Conservation (phyloP, 2,888 invertebrate genomes). For the Acleris emargana region DNA sequence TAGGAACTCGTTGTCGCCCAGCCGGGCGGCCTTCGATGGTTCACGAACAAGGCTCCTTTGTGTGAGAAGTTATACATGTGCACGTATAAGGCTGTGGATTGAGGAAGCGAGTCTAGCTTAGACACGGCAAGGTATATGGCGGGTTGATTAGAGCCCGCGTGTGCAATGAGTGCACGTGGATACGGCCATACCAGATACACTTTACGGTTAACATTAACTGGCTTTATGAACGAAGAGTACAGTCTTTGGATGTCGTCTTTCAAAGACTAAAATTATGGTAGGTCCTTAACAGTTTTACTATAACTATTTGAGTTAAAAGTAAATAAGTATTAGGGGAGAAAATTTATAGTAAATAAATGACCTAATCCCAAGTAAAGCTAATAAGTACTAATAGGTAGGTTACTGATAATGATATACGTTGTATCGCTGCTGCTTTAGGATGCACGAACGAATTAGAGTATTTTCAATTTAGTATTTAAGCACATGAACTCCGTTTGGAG, state of each 20-base stretch:
- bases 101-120: slow-evolving; percentile 45
- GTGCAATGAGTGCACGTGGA: slow-evolving; percentile 17
- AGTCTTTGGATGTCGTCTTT: background rate
- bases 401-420: no score
- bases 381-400: background rate
- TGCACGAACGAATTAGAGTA: no score
- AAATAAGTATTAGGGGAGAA: no score
- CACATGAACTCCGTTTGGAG: no score
- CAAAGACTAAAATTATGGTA: no score
- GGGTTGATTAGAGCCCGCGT: slow-evolving; percentile 26
- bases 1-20: slow-evolving; percentile 42
- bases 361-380: no score
- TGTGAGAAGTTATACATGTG: slow-evolving; percentile 42
- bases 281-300: no score
- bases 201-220: background rate
- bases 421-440: background rate
- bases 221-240: slow-evolving; percentile 1
- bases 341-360: no score
- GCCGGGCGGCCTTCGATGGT: slow-evolving; percentile 76
- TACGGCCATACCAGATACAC: slow-evolving; percentile 4
- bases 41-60: slow-evolving; percentile 80
- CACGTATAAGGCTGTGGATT: slow-evolving; percentile 46
- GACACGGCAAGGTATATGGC: slow-evolving; percentile 42
- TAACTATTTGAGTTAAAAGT: no score
- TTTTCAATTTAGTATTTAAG: no score